Conservation (phyloP, 2,113 vertebrate species). For the Peromyscus californicus region DNA sequence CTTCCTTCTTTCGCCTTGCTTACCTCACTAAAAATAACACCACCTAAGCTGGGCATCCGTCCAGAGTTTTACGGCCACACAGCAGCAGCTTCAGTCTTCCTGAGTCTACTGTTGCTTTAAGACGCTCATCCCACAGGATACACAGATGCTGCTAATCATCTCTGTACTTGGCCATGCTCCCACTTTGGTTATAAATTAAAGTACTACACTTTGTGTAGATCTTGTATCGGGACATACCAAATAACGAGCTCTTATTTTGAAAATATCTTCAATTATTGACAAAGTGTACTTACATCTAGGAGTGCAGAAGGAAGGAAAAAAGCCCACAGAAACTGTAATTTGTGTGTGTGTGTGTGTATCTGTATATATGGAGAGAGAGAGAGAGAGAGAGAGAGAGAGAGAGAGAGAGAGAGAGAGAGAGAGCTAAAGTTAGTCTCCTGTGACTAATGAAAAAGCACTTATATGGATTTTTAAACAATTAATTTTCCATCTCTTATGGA, state of each 20-base stretch:
- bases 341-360: not conserved
- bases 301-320: slow-evolving; percentile 72
- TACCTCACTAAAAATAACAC: slow-evolving; percentile 72
- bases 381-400: no score
- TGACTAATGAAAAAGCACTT: slow-evolving; percentile 87
- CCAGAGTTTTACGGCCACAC: slow-evolving; percentile 59
- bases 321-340: slow-evolving; percentile 39
- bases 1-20: slow-evolving; percentile 60
- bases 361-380: no score
- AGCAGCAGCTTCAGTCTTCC: slow-evolving; percentile 60
- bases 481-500: slow-evolving; percentile 85
- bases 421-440: slow-evolving; percentile 66
- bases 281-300: slow-evolving; percentile 80
- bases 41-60: slow-evolving; percentile 62
- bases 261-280: slow-evolving; percentile 75
- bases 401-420: no score
- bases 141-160: not conserved
- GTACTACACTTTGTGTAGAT: slow-evolving; percentile 16
- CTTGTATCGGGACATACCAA: not conserved
- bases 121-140: slow-evolving; percentile 1
- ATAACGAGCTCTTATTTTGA: slow-evolving; percentile 36
- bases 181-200: slow-evolving; percentile 60
- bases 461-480: slow-evolving; percentile 85
- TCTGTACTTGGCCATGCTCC: not conserved
- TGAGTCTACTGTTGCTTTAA: not conserved